Percentiles rank a stretch among this genome's conserved stretches.
Evolutionary conservation across 30 jellyfish, hydroid and myxozoan species (phyloP).

Genomic region (Chironex yamaguchii): DNA sequence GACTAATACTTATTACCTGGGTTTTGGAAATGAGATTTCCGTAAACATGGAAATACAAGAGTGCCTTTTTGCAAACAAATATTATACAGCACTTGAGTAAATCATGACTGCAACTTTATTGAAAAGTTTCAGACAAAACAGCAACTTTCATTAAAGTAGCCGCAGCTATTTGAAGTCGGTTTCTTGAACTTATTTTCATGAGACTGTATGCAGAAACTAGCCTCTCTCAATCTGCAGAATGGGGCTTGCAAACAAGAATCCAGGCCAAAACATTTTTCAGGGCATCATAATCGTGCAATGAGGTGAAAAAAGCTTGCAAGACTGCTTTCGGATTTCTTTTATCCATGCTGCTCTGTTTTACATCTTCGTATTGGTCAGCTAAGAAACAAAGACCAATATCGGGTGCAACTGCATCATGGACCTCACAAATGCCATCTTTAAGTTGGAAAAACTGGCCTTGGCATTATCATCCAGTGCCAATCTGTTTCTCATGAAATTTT

Average conservation of each 20-base stretch:
- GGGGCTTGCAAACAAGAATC: conserved; percentile 62
- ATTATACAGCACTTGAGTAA: too few relatives aligned
- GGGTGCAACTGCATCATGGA: conserved; percentile 40
- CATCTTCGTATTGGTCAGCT: conserved; percentile 56
- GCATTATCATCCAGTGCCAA: conserved; percentile 36
- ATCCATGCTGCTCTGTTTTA: conserved; percentile 54
- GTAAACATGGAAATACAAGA: too few relatives aligned
- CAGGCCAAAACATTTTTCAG: conserved; percentile 38
- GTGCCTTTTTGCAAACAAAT: too few relatives aligned
- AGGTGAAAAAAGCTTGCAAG: conserved; percentile 61
- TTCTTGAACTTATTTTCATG: conserved; percentile 50
- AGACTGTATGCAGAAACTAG: conserved; percentile 46
- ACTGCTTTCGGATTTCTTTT: conserved; percentile 20
- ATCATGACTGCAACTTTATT: too few relatives aligned
- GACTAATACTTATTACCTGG: too few relatives aligned
- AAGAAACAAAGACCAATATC: conserved; percentile 29
- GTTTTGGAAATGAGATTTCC: too few relatives aligned
- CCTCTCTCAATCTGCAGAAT: conserved; percentile 62
- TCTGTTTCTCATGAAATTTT: conserved; percentile 27
- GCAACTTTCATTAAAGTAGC: too few relatives aligned
- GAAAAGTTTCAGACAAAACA: too few relatives aligned
- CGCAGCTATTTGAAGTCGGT: conserved; percentile 41
- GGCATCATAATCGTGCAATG: conserved; percentile 52
- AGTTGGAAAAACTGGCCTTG: conserved; percentile 33
- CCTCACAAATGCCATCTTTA: conserved; percentile 36